Conservation (phyloP, 2,113 vertebrate genomes). For the Brachirus orientalis region DNA sequence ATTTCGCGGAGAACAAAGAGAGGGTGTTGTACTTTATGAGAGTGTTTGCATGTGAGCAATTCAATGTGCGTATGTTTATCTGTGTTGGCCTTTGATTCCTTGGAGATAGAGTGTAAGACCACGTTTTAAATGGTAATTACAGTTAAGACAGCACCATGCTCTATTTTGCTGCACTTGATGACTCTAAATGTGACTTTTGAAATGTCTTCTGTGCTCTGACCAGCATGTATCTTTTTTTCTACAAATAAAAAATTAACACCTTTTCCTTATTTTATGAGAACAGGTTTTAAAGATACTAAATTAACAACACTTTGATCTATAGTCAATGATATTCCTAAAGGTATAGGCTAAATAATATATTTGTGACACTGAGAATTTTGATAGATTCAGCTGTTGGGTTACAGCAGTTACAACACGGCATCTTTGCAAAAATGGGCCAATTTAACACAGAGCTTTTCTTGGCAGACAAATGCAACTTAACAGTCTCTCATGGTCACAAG, state of each 20-base stretch:
- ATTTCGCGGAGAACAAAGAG: slow-evolving; percentile 30
- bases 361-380: no score
- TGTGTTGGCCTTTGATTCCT: slow-evolving; percentile 18
- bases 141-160: not conserved
- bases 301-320: no score
- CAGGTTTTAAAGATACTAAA: no score
- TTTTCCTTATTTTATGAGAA: no score
- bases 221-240: no score
- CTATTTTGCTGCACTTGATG: not conserved
- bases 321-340: no score
- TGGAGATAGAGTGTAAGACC: not conserved
- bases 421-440: slow-evolving; percentile 18
- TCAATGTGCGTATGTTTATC: slow-evolving; percentile 11
- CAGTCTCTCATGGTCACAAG: slow-evolving; percentile 26
- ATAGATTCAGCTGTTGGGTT: no score
- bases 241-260: no score
- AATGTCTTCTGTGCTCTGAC: not conserved
- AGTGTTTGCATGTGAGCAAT: slow-evolving; percentile 9
- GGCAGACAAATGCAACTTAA: slow-evolving; percentile 8
- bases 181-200: not conserved
- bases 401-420: slow-evolving; percentile 3
- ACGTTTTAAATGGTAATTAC: not conserved
- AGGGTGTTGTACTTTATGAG: slow-evolving; percentile 1
- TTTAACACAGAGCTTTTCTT: slow-evolving; percentile 28
- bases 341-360: no score